Base-by-base conservation (phyloP, 2,113 vertebrate genomes). In the Cebus imitator region DNA sequence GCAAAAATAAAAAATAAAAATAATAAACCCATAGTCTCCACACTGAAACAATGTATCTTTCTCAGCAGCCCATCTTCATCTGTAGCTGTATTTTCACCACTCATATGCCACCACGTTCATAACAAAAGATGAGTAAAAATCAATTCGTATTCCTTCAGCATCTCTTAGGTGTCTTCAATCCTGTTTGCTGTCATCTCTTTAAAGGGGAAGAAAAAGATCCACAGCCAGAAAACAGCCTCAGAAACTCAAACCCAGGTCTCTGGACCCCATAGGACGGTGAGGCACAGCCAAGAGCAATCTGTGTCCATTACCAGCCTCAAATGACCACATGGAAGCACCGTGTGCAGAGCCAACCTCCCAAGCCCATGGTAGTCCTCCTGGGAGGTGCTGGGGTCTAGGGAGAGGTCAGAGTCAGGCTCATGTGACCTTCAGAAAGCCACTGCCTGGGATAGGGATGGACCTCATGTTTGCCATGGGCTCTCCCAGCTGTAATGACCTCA, bases 1-100 rank as follows among this genome's bases (percentile, higher is more conserved):
- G 20, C 3, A 48, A 52, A 18, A 48, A 21, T 32, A 27, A 43
- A 23, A 61, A 37, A 30, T 4, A 27, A 48, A 21, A 45, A 45
- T 45, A 45, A 30, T 4, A 27, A 48, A 21, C 11, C 21, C 8
- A 0, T 20, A 12, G 5, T 20, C n/a, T 48, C 20, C 7, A 16
- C 37, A 17, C 13, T 0, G 35, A 48, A 43, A 12, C 17, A 27
- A 25, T 0, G 0, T 3, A 11, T 9, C 18, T 68, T 35, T 48
- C 83, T 52, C 17, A 14, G 40, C 21, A 58, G 17, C 79, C 10
- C 50, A 20, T 57, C 23, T 16, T 61, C 55, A 25, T 3, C 20
- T 23, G 6, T 0, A 32, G 76, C 82, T 21, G 0, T 40, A 3
- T 3, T 6, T 66, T 32, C 32, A 5, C 3, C 27, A 9, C 4